Evolutionary conservation across 1,140 invertebrate genomes (phyloP).

Genomic region (Saccostrea echinata): DNA sequence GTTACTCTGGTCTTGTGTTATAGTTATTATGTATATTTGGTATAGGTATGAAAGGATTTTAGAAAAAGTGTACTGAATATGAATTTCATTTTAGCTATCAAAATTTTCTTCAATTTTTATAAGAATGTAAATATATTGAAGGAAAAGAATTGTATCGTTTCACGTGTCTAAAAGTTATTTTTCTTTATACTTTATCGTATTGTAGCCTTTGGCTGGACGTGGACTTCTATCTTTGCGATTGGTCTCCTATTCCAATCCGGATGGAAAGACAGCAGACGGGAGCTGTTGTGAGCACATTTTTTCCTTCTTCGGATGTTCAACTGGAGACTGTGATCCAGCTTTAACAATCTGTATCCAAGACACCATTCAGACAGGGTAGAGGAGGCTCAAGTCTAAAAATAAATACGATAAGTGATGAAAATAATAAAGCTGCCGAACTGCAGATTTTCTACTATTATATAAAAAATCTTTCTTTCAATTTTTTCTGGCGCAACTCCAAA

Average conservation of each 20-base stretch:
- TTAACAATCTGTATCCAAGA: not conserved
- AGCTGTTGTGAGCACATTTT: conserved; percentile 10
- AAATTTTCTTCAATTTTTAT: not conserved
- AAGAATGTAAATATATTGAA: not conserved
- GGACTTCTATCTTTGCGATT: not conserved
- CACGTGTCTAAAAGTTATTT: not conserved
- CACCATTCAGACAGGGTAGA: not conserved
- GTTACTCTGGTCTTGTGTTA: too few relatives aligned
- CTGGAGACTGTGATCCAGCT: not conserved
- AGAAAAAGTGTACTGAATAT: not conserved
- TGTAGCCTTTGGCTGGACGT: not conserved
- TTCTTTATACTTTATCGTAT: not conserved
- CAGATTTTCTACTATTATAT: too few relatives aligned
- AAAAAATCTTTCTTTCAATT: too few relatives aligned
- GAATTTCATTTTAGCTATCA: not conserved
- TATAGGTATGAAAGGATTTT: not conserved
- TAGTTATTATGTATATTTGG: not conserved
- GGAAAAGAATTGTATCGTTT: not conserved
- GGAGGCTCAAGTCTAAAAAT: not conserved
- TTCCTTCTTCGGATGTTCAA: not conserved
- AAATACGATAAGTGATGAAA: not conserved
- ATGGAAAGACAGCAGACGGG: not conserved
- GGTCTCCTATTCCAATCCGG: not conserved
- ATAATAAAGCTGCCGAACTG: not conserved
- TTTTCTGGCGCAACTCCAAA: too few relatives aligned